These are phyloP conservation scores for Drosophila simulans DNA, from an alignment of 1,140 invertebrate species.

Conservation along the genomic window DNA sequence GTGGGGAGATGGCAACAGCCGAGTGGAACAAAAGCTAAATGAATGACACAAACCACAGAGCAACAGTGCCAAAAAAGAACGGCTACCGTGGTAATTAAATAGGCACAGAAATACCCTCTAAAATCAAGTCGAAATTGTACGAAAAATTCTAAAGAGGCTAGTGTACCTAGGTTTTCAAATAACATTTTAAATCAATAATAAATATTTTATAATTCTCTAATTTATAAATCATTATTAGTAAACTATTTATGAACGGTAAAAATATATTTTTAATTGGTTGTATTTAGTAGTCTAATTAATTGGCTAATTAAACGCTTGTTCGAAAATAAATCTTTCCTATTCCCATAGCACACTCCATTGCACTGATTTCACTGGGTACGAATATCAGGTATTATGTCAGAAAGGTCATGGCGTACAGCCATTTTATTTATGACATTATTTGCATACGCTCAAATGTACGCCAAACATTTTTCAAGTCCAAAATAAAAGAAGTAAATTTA, in stretches of 20 bases:
- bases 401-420: slow-evolving; percentile 25
- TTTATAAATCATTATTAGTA: too few species aligned
- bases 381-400: slow-evolving; percentile 6
- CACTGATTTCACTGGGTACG: slow-evolving; percentile 12
- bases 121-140: background rate
- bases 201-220: background rate
- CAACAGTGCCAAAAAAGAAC: slow-evolving; percentile 58
- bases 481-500: slow-evolving; percentile 58
- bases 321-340: background rate
- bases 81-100: slow-evolving; percentile 1
- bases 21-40: slow-evolving; percentile 73
- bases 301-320: background rate
- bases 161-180: too few species aligned
- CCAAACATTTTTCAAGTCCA: slow-evolving; percentile 43
- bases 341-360: background rate
- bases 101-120: slow-evolving; percentile 20
- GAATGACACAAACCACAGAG: slow-evolving; percentile 78
- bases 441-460: slow-evolving; percentile 53
- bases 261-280: too few species aligned
- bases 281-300: background rate
- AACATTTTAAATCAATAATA: background rate
- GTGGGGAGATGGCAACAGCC: slow-evolving; percentile 4
- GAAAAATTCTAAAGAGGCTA: too few species aligned
- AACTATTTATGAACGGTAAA: too few species aligned
- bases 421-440: slow-evolving; percentile 64